phyloP scores from a whole-genome alignment of 2,113 vertebrate genomes.

The Enhydra lutris region DNA sequence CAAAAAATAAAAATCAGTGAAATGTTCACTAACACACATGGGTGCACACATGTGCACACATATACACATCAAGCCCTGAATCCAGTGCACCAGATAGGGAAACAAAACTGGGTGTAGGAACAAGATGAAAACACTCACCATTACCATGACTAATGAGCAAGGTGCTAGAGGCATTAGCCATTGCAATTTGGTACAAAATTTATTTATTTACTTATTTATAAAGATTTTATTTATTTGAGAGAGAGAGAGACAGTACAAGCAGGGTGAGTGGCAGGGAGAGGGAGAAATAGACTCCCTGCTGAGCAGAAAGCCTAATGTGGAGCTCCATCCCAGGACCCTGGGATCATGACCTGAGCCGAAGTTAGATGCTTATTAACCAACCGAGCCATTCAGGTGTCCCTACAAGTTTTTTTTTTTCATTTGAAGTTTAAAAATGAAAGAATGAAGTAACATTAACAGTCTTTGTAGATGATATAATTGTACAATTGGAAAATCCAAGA shows the following conservation, averaged over 20 bases:
- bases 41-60: neutral
- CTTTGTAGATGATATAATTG: neutral
- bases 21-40: neutral
- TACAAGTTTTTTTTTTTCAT: neutral
- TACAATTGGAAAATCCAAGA: neutral
- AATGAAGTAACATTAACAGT: neutral
- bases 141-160: neutral
- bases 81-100: fast-evolving
- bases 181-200: neutral
- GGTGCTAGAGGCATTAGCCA: too few relatives aligned
- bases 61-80: neutral
- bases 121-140: neutral
- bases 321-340: too few relatives aligned
- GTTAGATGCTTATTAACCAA: too few relatives aligned
- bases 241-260: too few relatives aligned
- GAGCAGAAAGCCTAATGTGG: too few relatives aligned
- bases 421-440: neutral
- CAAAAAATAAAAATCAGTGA: neutral
- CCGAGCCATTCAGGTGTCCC: too few relatives aligned
- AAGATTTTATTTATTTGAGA: too few relatives aligned
- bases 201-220: neutral
- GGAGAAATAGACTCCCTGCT: too few relatives aligned
- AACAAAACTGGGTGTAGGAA: neutral
- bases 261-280: too few relatives aligned
- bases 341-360: too few relatives aligned